Evolutionary conservation across 2,113 vertebrate species (phyloP), one percentile per base, ranked within the genome.

Genomic region (Acanthisitta chloris): DNA sequence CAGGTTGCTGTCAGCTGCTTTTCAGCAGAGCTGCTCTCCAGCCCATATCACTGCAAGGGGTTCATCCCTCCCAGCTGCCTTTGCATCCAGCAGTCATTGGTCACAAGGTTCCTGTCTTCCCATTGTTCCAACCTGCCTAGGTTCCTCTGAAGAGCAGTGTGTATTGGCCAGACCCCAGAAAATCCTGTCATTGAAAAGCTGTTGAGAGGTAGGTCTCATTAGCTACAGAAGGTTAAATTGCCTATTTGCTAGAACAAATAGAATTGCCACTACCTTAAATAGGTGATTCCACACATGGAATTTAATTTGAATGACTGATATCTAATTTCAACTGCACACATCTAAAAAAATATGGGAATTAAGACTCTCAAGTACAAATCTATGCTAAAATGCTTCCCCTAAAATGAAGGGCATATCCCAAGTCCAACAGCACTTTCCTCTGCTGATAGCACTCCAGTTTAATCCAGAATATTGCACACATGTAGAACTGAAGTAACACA

Each of bases 21-120:
- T 14, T 4, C n/a, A 9, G 36, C 26, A 52, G 58, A 46, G 14
- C 7, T 36, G n/a, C n/a, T 67, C 20, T 43, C 31, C 66, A 42
- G 31, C 7, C 61, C 45, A 31, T 34, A 3, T 5, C 51, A 1
- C 23, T 51, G 58, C n/a, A 38, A 17, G 28, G 33, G 15, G 3
- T 3, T 49, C 6, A 8, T 16, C 42, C 24, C 18, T 40, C 14
- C 42, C 16, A 14, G 17, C 51, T 61, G 26, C 10, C 59, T n/a
- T 36, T 25, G 25, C 23, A 4, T 17, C 0, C 23, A 4, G 14
- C 0, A 0, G 3, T 14, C 20, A 36, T 14, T 23, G 14, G 14
- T 48, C 36, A 14, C 17, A 4, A n/a, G 6, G 14, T 6, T 42
- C 52, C 80, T 43, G 12, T 20, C 48, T 42, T 66, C 61, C 23